Evolutionary conservation across 2,888 invertebrate species (phyloP).

Genomic region (Escarpia spicata): DNA sequence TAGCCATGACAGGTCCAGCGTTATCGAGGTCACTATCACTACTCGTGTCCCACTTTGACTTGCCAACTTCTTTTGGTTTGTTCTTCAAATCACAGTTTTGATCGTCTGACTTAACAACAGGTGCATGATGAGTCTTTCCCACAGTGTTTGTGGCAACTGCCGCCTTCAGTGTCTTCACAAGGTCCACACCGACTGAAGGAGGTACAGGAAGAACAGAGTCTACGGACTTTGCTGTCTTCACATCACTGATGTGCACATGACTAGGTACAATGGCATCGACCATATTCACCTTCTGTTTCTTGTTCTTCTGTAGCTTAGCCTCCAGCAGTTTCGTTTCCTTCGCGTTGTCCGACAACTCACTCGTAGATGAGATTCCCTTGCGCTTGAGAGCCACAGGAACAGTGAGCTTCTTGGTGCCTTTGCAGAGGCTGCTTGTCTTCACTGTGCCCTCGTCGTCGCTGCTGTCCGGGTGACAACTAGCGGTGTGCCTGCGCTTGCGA

Average conservation of each 20-base stretch:
- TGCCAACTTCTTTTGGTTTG: constrained; percentile 31
- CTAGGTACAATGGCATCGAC: not conserved
- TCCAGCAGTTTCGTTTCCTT: not conserved
- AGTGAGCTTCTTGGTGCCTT: not conserved
- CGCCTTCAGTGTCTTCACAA: not conserved
- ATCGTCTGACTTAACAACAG: constrained; percentile 19
- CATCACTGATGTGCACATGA: not conserved
- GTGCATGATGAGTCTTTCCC: constrained; percentile 23
- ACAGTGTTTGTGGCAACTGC: not conserved
- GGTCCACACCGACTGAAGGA: not conserved
- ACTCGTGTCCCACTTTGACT: constrained; percentile 46
- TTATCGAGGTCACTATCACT: constrained; percentile 42
- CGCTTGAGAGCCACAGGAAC: not conserved
- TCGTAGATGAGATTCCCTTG: not conserved
- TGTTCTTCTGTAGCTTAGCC: constrained; percentile 14
- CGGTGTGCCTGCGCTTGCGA: not conserved
- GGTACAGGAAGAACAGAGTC: not conserved
- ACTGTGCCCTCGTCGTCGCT: not conserved
- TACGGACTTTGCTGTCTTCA: not conserved
- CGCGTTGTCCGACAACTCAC: constrained; percentile 7
- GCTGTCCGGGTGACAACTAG: not conserved
- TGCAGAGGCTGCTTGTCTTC: not conserved
- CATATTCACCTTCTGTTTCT: constrained; percentile 22
- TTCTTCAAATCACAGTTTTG: constrained; percentile 23
- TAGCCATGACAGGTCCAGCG: not conserved